Conservation (phyloP, 2,797 vertebrate genomes). For the Pogonophryne albipinna region DNA sequence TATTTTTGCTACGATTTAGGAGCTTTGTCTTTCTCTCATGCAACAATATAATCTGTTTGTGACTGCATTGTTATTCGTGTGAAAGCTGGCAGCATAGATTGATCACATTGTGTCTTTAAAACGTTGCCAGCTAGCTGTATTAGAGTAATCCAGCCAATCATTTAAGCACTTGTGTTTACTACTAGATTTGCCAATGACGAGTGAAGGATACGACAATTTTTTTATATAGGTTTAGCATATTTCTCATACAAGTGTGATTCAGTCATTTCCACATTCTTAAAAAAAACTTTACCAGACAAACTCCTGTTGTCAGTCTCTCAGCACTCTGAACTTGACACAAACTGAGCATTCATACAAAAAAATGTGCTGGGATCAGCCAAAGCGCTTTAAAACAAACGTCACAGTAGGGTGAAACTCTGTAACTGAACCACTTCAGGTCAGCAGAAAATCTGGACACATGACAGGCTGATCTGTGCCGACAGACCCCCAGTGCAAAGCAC, state of each 20-base stretch:
- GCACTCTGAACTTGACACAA: slow-evolving; percentile 29
- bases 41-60: slow-evolving; percentile 15
- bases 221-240: background rate
- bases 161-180: slow-evolving; percentile 31
- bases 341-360: slow-evolving; percentile 58
- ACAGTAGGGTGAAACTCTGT: slow-evolving; percentile 54
- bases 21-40: slow-evolving; percentile 27
- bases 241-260: slow-evolving; percentile 22
- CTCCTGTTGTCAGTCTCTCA: slow-evolving; percentile 20
- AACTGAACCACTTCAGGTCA: slow-evolving; percentile 28
- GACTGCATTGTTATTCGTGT: slow-evolving; percentile 7
- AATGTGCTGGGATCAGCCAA: slow-evolving; percentile 54
- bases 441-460: slow-evolving; percentile 26
- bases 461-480: background rate
- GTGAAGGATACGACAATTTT: background rate
- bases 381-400: slow-evolving; percentile 61
- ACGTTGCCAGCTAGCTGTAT: slow-evolving; percentile 12
- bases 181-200: slow-evolving; percentile 13
- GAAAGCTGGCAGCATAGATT: slow-evolving; percentile 1
- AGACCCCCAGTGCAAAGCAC: slow-evolving; percentile 2
- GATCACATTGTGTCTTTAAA: slow-evolving; percentile 31
- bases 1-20: slow-evolving; percentile 12
- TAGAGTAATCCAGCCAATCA: slow-evolving; percentile 22
- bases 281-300: slow-evolving; percentile 19
- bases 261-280: slow-evolving; percentile 42